Percentiles rank a stretch among this genome's conserved stretches.
phyloP scores from a whole-genome alignment of 2,113 vertebrate genomes.

The Barnardius zonarius region DNA sequence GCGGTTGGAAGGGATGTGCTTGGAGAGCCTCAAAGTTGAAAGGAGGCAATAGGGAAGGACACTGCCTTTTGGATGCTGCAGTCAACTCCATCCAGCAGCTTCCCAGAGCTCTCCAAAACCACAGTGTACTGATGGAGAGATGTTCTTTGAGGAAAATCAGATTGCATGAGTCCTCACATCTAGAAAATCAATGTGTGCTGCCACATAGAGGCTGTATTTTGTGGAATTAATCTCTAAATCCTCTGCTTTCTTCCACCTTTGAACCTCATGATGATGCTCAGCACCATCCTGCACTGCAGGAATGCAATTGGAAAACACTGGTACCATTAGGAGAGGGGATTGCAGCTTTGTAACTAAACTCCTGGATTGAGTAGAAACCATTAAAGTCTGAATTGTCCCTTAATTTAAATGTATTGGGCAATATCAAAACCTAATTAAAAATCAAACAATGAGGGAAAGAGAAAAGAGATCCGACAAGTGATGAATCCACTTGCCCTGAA shows the following conservation, averaged over 20 bases:
- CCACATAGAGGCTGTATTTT: no score
- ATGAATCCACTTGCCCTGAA: not conserved
- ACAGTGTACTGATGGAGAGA: fast-evolving
- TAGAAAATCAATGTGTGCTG: not conserved
- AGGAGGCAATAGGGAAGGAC: not conserved
- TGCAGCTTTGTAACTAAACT: not conserved
- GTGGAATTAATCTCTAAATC: not conserved
- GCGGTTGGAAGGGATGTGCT: not conserved
- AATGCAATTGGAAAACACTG: fast-evolving
- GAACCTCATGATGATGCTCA: not conserved
- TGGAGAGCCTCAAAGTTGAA: not conserved
- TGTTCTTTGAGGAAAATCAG: not conserved
- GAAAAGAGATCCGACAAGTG: not conserved
- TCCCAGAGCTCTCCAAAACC: not conserved
- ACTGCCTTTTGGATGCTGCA: not conserved
- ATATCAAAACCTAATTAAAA: constrained; percentile 8
- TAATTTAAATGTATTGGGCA: not conserved
- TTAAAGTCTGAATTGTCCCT: not conserved
- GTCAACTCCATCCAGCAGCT: not conserved
- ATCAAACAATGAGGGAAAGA: not conserved
- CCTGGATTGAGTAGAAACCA: not conserved
- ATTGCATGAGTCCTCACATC: not conserved
- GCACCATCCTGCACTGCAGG: not conserved
- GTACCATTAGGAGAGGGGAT: not conserved
- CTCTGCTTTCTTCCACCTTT: not conserved